phyloP scores from a whole-genome alignment of 2,797 vertebrate genomes.

The Channallabes apus region DNA sequence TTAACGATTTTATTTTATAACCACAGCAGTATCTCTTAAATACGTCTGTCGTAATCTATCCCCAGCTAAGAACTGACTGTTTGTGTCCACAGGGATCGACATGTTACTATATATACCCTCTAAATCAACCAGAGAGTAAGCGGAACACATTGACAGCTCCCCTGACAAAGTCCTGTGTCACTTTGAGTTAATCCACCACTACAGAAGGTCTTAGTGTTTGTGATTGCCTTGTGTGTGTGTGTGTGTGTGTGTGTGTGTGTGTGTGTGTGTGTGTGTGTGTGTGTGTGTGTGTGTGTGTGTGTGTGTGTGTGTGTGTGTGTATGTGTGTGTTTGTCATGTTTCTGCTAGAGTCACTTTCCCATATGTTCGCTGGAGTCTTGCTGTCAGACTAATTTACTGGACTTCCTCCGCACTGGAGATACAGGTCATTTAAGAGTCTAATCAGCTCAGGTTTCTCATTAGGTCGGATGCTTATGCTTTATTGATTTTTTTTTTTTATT shows the following conservation, averaged over 20 bases:
- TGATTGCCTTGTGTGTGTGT: constrained; percentile 33
- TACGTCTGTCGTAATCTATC: constrained; percentile 5
- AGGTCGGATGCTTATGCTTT: neutral
- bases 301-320: too few relatives aligned
- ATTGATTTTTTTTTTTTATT: neutral
- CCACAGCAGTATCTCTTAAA: neutral
- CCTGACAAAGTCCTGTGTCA: constrained; percentile 32
- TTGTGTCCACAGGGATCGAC: neutral
- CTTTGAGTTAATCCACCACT: constrained; percentile 38
- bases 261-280: too few relatives aligned
- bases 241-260: too few relatives aligned
- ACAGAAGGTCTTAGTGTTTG: constrained; percentile 13
- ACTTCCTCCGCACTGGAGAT: constrained; percentile 17
- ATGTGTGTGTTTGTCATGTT: constrained; percentile 33
- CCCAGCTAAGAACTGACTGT: neutral
- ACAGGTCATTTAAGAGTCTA: constrained; percentile 22
- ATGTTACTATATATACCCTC: constrained; percentile 5
- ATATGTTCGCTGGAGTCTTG: constrained; percentile 35
- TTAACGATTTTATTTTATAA: neutral
- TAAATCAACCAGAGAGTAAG: constrained; percentile 15
- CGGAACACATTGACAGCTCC: constrained; percentile 36
- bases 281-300: too few relatives aligned
- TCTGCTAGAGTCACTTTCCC: neutral
- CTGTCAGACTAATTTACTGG: constrained; percentile 41
- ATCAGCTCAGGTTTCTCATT: constrained; percentile 1